Evolutionary conservation across 2,113 vertebrate genomes (phyloP), one percentile per base, ranked within the genome.

Genomic region (Indicator maculatus): DNA sequence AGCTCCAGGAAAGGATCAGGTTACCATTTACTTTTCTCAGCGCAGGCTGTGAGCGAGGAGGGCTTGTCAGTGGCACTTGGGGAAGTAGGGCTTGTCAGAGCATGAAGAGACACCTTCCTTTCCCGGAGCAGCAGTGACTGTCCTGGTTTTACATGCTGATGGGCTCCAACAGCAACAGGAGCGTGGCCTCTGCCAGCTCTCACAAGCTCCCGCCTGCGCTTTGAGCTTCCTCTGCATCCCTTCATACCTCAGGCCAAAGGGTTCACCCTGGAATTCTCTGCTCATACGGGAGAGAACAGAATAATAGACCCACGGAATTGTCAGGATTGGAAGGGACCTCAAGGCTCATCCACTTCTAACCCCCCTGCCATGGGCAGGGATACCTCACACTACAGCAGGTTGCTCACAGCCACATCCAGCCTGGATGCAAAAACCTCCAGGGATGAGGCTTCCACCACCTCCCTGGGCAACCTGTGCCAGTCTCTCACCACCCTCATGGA

Each of bases 11-110:
- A 96, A 87, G 87, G 91, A 95, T 95, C 88, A 73, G 96, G 44
- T 33, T 77, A 30, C 88, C 93, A 92, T 95, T 96, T 91, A 96
- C 94, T 95, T 96, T 89, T 91, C 88, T 67, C 93, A 96, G 94
- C 75, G 53, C 69, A 28, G 0, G 41, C 94, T 93, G 85, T n/a
- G 0, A 70, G 83, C 71, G 38, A 83, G 88, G n/a, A 74, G 9
- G 90, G 89, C 82, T 79, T 94, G 92, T 94, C 94, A 95, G 82
- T 87, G 86, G 87, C 76, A 66, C 90, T 92, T 89, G 93, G 93
- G 86, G 92, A 89, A 53, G 79, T 61, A 90, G 61, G 84, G 84
- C 96, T 76, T 97, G 97, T 96, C 1, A 1, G 61, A 96, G 93
- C 97, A 96, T 16, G 97, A 89, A 79, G 75, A 86, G 72, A 81